phyloP scores from a whole-genome alignment of 2,888 invertebrate genomes.

The Cacoxenus indagator region DNA sequence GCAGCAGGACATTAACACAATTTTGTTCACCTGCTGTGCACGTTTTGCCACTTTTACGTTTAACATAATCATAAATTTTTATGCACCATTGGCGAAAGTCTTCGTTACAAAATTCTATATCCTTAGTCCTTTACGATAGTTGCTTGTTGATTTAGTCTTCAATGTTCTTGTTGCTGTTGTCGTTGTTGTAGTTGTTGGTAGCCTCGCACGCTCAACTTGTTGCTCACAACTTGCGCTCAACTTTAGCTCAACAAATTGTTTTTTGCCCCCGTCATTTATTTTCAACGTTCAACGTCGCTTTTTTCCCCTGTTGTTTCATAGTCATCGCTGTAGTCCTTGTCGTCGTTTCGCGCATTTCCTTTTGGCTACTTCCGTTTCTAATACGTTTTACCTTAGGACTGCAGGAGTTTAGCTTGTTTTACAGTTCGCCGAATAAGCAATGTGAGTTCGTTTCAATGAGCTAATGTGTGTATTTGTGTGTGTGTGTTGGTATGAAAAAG shows the following conservation, averaged over 20 bases:
- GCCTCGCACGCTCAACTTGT: conserved; percentile 22
- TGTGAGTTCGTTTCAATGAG: neutral
- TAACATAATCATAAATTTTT: conserved; percentile 63
- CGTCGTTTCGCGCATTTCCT: conserved; percentile 55
- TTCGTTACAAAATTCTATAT: neutral
- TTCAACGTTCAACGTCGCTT: neutral
- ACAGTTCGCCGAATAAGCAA: neutral
- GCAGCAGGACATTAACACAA: conserved; percentile 53
- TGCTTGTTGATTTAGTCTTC: conserved; percentile 11
- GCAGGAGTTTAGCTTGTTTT: neutral
- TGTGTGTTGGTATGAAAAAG: neutral
- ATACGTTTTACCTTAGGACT: conserved; percentile 45
- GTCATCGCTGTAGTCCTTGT: conserved; percentile 53
- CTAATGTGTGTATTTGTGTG: neutral
- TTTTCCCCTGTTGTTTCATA: conserved; percentile 27
- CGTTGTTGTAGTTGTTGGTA: conserved; percentile 5
- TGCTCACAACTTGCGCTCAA: conserved; percentile 37
- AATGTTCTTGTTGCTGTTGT: conserved; percentile 1
- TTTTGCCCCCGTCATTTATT: conserved; percentile 22
- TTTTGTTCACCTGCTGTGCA: conserved; percentile 53
- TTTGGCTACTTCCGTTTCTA: conserved; percentile 58
- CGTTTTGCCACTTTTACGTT: conserved; percentile 57
- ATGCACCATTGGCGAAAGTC: conserved; percentile 47
- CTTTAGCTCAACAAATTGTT: conserved; percentile 54
- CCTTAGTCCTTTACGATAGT: neutral